Evolutionary conservation across 2,113 vertebrate species (phyloP).

Genomic region (Misgurnus mizolepis): DNA sequence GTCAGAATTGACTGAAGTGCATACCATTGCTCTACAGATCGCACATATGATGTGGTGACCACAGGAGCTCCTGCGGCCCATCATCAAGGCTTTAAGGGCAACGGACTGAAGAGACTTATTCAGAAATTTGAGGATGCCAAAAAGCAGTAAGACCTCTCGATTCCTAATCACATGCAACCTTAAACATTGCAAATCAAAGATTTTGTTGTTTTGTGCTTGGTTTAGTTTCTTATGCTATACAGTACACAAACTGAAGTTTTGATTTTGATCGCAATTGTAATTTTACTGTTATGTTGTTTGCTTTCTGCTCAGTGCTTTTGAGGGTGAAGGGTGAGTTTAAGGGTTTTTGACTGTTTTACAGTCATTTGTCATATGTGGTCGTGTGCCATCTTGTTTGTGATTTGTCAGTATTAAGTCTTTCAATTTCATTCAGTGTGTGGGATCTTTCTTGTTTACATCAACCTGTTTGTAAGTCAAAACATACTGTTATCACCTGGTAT

Average conservation of each 20-base stretch:
- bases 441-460: conserved; percentile 5
- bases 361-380: neutral
- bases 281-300: conserved; percentile 65
- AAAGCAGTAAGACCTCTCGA: conserved; percentile 84
- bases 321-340: conserved; percentile 92
- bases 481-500: neutral
- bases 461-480: neutral
- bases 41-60: conserved; percentile 95
- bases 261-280: conserved; percentile 43
- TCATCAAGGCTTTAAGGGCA: conserved; percentile 95
- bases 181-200: neutral
- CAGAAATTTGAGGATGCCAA: conserved; percentile 95
- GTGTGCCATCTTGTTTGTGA: conserved; percentile 25
- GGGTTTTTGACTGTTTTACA: conserved; percentile 26
- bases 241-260: neutral
- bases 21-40: conserved; percentile 73
- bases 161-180: neutral
- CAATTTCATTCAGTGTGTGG: conserved; percentile 12
- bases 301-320: conserved; percentile 81
- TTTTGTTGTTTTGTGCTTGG: neutral
- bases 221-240: neutral
- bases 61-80: conserved; percentile 96
- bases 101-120: conserved; percentile 89
- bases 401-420: conserved; percentile 5
- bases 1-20: neutral